Conservation (phyloP, 2,888 invertebrate species). For the Lepidochitona cinerea region DNA sequence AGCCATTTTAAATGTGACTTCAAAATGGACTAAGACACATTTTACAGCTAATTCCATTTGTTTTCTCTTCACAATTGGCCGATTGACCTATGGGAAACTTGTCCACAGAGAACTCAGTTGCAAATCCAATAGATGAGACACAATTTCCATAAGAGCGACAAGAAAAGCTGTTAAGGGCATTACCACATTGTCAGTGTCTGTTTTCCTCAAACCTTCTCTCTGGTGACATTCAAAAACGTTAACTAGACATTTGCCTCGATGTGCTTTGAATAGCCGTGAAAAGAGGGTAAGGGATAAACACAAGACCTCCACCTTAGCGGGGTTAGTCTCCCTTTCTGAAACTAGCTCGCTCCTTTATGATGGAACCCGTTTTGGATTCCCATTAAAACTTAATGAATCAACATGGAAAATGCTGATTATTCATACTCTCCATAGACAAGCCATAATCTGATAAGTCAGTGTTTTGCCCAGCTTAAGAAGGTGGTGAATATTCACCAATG, state of each 20-base stretch:
- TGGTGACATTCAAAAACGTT: constrained; percentile 1
- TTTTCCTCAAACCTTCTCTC: constrained; percentile 4
- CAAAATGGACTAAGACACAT: too few relatives aligned
- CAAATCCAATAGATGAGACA: neutral
- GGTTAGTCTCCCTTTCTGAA: neutral
- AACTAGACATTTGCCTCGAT: neutral
- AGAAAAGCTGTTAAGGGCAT: constrained; percentile 2
- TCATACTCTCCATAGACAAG: neutral
- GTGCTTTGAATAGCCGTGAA: too few relatives aligned
- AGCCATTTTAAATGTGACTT: too few relatives aligned
- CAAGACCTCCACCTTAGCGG: too few relatives aligned
- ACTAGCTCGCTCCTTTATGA: neutral
- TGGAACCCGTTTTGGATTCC: neutral
- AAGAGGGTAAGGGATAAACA: too few relatives aligned
- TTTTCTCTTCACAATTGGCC: neutral
- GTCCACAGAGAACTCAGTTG: neutral
- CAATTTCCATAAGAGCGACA: constrained; percentile 7
- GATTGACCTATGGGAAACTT: neutral
- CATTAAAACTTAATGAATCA: constrained; percentile 9
- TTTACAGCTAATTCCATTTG: too few relatives aligned
- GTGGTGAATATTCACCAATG: neutral
- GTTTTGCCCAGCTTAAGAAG: neutral
- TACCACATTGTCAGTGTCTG: constrained; percentile 5
- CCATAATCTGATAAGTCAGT: constrained; percentile 5
- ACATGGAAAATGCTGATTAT: neutral